Base-by-base conservation (phyloP, 1,140 invertebrate species). In the Ditylenchus dipsaci region DNA sequence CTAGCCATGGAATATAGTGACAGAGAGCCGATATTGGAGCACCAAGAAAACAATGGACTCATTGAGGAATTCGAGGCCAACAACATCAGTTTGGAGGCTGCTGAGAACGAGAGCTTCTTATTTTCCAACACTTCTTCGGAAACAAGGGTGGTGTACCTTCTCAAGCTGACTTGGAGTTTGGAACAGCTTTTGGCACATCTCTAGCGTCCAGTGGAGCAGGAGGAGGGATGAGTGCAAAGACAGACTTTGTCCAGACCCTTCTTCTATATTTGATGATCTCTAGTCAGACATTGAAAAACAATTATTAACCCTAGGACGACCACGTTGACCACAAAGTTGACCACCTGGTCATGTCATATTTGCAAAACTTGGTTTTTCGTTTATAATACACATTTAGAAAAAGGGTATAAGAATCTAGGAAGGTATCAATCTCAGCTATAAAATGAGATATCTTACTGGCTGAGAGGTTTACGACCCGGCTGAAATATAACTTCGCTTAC, bases 201-300 rank as follows among this genome's bases (percentile, higher is more conserved):
- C 5, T 62, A 30, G 23, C n/a, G 3, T 29, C 59, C 0, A 27
- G 27, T n/a, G 60, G 49, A 38, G 21, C 43, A 21, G 19, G 19
- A 1, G 21, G 19, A 17, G 17, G 53, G 57, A 42, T 27, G 33
- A 23, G 1, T 19, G 29, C 17, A 27, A 38, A 38, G 43, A 61
- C n/a, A 27, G 47, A n/a, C 38, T 57, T 7, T 70, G 77, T 65
- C 70, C 75, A 45, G 21, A 42, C 7, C 76, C 74, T 1, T 30
- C 45, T n/a, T 76, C 68, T 47, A 67, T 76, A 30, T 76, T 76
- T 58, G 74, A 76, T 56, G 74, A 76, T 63, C 70, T 76, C 43
- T 76, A 75, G 53, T 38, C 33, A 38, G 33, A 38, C 11, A 38
- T 38, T 38, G 33, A 38, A 38, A 38, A 38, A 38, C n/a, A n/a